Percentiles rank a stretch among this genome's conserved stretches.
Evolutionary conservation across 2,888 invertebrate genomes (phyloP).

Genomic region (Trachelus iudaicus): DNA sequence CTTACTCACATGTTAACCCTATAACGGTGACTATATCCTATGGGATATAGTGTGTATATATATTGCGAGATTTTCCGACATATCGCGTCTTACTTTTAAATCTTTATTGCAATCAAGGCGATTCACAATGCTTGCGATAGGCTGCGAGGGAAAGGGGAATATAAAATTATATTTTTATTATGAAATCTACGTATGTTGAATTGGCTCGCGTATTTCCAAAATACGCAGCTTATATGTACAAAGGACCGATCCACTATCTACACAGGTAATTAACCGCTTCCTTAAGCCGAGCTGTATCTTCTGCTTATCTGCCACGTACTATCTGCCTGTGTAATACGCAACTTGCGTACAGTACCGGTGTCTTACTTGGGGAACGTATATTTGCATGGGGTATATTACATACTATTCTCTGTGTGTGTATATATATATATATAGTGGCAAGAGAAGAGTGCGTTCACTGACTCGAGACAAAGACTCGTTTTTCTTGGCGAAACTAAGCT

Average conservation of each 20-base stretch:
- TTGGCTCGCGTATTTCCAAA: background rate
- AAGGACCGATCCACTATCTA: constrained; percentile 43
- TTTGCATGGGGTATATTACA: background rate
- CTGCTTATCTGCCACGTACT: constrained; percentile 47
- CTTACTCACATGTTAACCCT: background rate
- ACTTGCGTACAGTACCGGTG: background rate
- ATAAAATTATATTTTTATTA: too few relatives aligned
- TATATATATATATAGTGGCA: background rate
- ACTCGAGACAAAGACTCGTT: constrained; percentile 46
- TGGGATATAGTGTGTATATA: too few relatives aligned
- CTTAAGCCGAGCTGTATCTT: constrained; percentile 56
- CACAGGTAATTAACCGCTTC: constrained; percentile 59
- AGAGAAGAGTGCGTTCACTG: constrained; percentile 12
- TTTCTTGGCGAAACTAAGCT: constrained; percentile 26
- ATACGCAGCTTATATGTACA: background rate
- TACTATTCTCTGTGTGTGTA: background rate
- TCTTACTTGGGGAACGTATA: background rate
- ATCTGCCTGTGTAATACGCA: constrained; percentile 29
- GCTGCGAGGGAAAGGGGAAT: too few relatives aligned
- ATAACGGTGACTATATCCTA: background rate
- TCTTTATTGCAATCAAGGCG: background rate
- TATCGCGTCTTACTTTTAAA: background rate
- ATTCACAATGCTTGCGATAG: background rate
- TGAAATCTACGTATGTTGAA: background rate
- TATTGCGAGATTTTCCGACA: background rate